Conservation (phyloP, 2,888 invertebrate genomes). For the Hipparchia sbordonii region DNA sequence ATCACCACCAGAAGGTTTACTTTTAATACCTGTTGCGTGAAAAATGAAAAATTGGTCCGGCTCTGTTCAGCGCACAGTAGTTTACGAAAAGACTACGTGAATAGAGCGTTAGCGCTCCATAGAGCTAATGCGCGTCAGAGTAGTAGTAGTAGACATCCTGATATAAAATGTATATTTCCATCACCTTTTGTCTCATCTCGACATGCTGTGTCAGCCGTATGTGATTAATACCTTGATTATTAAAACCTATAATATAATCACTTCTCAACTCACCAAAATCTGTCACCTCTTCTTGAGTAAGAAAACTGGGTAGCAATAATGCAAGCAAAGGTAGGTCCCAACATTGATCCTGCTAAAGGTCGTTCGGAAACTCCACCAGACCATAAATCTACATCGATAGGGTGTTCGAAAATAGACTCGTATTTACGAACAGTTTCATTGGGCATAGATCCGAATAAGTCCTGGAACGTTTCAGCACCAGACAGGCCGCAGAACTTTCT, state of each 20-base stretch:
- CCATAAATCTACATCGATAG: conserved; percentile 96
- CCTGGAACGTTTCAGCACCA: conserved; percentile 89
- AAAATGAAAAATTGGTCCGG: no score
- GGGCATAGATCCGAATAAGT: conserved; percentile 93
- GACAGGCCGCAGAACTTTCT: conserved; percentile 95
- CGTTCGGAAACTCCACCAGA: conserved; percentile 96
- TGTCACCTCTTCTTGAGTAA: conserved; percentile 93
- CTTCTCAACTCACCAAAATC: conserved; percentile 88
- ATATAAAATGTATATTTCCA: no score
- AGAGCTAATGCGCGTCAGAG: no score
- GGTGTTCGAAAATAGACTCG: conserved; percentile 93
- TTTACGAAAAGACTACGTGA: no score
- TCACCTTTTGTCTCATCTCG: no score
- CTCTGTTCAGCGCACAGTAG: no score
- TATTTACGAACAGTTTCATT: conserved; percentile 93
- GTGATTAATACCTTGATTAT: no score
- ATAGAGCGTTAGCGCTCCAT: no score
- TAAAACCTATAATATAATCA: background rate
- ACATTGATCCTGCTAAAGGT: conserved; percentile 94
- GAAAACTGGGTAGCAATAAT: conserved; percentile 97
- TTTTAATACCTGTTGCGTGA: no score
- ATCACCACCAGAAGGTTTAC: no score
- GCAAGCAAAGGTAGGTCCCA: conserved; percentile 97
- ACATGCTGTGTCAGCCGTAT: no score
- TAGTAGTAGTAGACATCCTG: no score